phyloP scores from a whole-genome alignment of 2,113 vertebrate genomes.

The Lethenteron reissneri region DNA sequence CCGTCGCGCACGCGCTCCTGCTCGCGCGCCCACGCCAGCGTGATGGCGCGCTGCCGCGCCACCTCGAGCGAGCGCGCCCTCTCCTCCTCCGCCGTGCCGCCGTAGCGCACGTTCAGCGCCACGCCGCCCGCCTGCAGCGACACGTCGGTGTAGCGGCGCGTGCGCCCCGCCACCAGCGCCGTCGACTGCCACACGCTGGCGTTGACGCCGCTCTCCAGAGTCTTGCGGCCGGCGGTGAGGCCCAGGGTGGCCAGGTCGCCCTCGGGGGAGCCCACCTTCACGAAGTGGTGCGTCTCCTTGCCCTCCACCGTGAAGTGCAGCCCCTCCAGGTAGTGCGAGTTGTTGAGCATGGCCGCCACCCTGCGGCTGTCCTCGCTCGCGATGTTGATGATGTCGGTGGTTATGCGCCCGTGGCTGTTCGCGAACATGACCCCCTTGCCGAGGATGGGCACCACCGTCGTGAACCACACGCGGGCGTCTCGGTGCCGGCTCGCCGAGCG shows the following conservation, averaged over 20 bases:
- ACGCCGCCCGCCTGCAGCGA: conserved; percentile 49
- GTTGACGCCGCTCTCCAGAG: conserved; percentile 77
- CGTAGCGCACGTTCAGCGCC: conserved; percentile 68
- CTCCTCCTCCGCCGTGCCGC: conserved; percentile 69
- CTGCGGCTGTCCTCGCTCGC: conserved; percentile 76
- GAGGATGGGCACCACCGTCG: conserved; percentile 62
- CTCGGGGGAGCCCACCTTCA: conserved; percentile 61
- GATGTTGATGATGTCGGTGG: conserved; percentile 47
- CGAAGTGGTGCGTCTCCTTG: conserved; percentile 73
- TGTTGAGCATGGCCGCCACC: conserved; percentile 62
- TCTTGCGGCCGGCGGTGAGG: conserved; percentile 63
- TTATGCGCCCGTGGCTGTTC: conserved; percentile 65
- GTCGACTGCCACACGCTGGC: conserved; percentile 90
- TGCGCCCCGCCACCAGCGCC: conserved; percentile 65
- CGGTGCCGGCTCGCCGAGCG: conserved; percentile 41
- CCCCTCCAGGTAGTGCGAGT: conserved; percentile 59
- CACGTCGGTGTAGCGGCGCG: conserved; percentile 86
- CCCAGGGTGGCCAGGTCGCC: conserved; percentile 62
- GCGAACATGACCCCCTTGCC: conserved; percentile 87
- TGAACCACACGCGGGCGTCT: conserved; percentile 92
- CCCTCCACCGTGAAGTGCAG: conserved; percentile 69
- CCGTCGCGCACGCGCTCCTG: conserved; percentile 75
- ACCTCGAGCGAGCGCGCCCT: conserved; percentile 59
- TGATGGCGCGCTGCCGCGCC: conserved; percentile 53
- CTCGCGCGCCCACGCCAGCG: conserved; percentile 58